Percentiles rank a stretch among this genome's conserved stretches.
Evolutionary conservation across 2,888 invertebrate genomes (phyloP).

Genomic region (Baronia brevicornis): DNA sequence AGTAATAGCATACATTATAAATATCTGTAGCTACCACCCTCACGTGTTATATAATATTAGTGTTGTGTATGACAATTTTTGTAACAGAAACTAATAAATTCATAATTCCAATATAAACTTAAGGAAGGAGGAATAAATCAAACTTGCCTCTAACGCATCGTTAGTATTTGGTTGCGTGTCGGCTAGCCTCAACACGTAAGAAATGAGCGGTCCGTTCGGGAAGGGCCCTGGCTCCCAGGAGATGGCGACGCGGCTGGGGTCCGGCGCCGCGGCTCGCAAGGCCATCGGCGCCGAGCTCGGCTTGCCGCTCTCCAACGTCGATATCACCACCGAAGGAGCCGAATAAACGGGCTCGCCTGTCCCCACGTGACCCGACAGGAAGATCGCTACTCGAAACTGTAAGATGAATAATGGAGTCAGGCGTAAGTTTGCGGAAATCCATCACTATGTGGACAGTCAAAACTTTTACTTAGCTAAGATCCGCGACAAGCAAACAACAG

Average conservation of each 20-base stretch:
- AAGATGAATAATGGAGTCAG: too few species aligned
- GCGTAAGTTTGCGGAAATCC: too few species aligned
- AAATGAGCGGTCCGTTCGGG: conserved; percentile 90
- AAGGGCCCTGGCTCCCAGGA: conserved; percentile 92
- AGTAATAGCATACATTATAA: too few species aligned
- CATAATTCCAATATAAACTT: conserved; percentile 1
- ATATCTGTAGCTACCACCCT: too few species aligned
- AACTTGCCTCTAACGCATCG: conserved; percentile 79
- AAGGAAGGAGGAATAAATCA: conserved; percentile 1
- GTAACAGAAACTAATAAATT: conserved; percentile 16
- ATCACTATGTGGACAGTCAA: too few species aligned
- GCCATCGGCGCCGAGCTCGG: conserved; percentile 86
- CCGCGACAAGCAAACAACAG: too few species aligned
- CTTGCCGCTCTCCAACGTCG: conserved; percentile 82
- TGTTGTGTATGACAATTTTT: too few species aligned
- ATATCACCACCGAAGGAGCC: conserved; percentile 84
- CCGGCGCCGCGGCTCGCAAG: conserved; percentile 85
- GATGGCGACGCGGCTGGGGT: conserved; percentile 88
- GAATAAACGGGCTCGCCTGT: conserved; percentile 84
- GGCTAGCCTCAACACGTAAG: conserved; percentile 86
- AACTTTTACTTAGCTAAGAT: too few species aligned
- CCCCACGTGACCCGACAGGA: conserved; percentile 81
- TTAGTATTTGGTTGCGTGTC: conserved; percentile 73
- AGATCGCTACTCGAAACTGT: conserved; percentile 92
- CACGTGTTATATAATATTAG: too few species aligned